Base-by-base conservation (phyloP, 2,113 vertebrate species). In the Epinephelus fuscoguttatus region DNA sequence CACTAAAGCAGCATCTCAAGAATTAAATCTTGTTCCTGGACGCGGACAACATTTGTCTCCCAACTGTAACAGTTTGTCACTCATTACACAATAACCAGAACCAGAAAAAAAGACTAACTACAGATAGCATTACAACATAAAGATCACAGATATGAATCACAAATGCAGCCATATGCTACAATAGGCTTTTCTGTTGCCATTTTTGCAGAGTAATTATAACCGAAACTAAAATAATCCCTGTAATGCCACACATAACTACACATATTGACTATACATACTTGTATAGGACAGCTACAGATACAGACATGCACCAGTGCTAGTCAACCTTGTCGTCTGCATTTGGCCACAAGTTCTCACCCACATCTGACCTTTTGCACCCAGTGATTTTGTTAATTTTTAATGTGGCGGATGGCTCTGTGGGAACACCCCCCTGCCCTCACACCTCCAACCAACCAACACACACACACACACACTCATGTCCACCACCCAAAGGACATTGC, bases 1-100 rank as follows among this genome's bases (percentile, higher is more conserved):
- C 52, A 56, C 52, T 18, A 70, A 55, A n/a, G 68, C 50, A 70
- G 55, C 19, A 70, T n/a, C 18, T 52, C 10, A 68, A 30, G 25
- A 18, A 69, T 8, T 6, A 53, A 50, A 4, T 17, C 23, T 27
- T 47, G 42, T 10, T 25, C 33, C 19, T 64, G 18, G 40, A 42
- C 61, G 42, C 3, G 10, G 12, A 47, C 63, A 67, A 25, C 42
- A 27, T 49, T 4, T 47, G 13, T 66, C 25, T 30, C 23, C 47
- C 10, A 27, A 27, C 23, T 50, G 64, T 19, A 17, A 59, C 56
- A 14, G n/a, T 17, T 47, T 66, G 42, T 15, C n/a, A 55, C 53
- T 67, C 23, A n/a, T 6, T 14, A 40, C 61, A 63, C 33, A 50
- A 2, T 53, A 19, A 10, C 18, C 15, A 17, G 49, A 50, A 30